Percentiles rank a stretch among this genome's conserved stretches.
These are phyloP conservation scores for Elachura formosa DNA, from an alignment of 2,113 vertebrate genomes.

Conservation along the genomic window DNA sequence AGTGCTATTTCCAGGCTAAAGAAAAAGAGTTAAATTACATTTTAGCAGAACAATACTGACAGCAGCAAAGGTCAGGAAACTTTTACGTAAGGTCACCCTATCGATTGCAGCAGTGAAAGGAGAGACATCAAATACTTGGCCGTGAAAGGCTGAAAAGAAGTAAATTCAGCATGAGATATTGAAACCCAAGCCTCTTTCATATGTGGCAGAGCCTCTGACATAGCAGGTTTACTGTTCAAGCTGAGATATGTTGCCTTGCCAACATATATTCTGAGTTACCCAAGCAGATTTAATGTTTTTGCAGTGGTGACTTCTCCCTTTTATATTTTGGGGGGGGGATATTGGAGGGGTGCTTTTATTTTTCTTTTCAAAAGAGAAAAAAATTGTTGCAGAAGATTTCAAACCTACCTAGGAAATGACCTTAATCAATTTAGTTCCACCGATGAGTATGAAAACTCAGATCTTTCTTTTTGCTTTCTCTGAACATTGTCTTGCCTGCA, in stretches of 20 bases:
- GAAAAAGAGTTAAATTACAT: constrained; percentile 44
- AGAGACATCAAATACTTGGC: constrained; percentile 47
- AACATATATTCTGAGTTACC: constrained; percentile 67
- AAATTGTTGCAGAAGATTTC: constrained; percentile 54
- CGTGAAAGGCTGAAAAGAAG: constrained; percentile 60
- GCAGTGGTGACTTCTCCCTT: constrained; percentile 16
- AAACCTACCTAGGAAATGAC: constrained; percentile 62
- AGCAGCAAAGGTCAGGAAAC: constrained; percentile 49
- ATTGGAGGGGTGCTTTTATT: neutral
- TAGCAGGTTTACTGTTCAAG: constrained; percentile 67
- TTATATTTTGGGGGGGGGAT: neutral
- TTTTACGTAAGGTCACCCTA: constrained; percentile 31
- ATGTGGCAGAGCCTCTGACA: constrained; percentile 45
- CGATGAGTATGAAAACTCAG: constrained; percentile 30
- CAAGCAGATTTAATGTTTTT: constrained; percentile 68
- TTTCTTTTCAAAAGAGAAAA: neutral
- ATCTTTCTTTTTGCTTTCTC: constrained; percentile 27
- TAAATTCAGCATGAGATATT: constrained; percentile 61
- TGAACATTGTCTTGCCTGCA: neutral
- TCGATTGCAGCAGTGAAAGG: constrained; percentile 49
- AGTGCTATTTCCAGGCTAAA: constrained; percentile 44
- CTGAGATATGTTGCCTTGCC: constrained; percentile 66
- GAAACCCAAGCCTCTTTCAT: constrained; percentile 58
- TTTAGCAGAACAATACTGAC: constrained; percentile 17
- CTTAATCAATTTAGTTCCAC: constrained; percentile 64